phyloP scores from a whole-genome alignment of 92 coral and sea anemone genomes.

The Galaxea fascicularis region DNA sequence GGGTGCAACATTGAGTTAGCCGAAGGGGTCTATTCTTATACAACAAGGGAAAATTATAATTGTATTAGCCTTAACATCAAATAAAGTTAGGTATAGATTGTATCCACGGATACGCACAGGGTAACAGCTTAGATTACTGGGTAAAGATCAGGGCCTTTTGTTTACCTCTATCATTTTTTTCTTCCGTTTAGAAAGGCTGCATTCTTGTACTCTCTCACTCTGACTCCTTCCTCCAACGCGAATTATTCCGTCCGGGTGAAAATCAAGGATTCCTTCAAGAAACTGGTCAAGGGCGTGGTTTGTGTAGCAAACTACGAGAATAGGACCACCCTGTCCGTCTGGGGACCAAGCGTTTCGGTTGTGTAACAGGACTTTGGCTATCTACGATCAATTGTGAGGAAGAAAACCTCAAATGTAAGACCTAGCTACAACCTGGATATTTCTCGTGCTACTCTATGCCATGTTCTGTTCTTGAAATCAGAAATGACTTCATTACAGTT shows the following conservation, averaged over 20 bases:
- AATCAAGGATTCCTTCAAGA: conserved; percentile 87
- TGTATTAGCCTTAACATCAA: too few species aligned
- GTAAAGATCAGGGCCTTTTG: background rate
- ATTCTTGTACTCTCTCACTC: conserved; percentile 76
- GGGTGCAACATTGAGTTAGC: too few species aligned
- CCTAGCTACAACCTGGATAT: background rate
- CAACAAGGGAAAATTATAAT: too few species aligned
- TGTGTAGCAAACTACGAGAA: conserved; percentile 94
- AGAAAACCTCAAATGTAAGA: background rate
- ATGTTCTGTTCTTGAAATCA: too few species aligned
- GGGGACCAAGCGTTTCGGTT: conserved; percentile 73
- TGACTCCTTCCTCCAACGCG: conserved; percentile 98
- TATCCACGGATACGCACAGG: too few species aligned
- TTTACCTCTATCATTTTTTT: conserved; percentile 54
- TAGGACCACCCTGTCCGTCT: conserved; percentile 61
- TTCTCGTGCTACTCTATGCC: too few species aligned
- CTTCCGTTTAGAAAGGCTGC: conserved; percentile 72
- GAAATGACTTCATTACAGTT: too few species aligned
- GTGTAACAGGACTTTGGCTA: conserved; percentile 82
- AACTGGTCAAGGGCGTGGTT: conserved; percentile 98
- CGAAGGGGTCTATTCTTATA: too few species aligned
- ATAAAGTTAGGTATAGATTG: too few species aligned
- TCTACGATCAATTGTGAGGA: conserved; percentile 49
- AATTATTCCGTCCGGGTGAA: conserved; percentile 81
- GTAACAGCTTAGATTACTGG: too few species aligned